phyloP scores from a whole-genome alignment of 2,113 vertebrate genomes.

The Heliornis fulica region DNA sequence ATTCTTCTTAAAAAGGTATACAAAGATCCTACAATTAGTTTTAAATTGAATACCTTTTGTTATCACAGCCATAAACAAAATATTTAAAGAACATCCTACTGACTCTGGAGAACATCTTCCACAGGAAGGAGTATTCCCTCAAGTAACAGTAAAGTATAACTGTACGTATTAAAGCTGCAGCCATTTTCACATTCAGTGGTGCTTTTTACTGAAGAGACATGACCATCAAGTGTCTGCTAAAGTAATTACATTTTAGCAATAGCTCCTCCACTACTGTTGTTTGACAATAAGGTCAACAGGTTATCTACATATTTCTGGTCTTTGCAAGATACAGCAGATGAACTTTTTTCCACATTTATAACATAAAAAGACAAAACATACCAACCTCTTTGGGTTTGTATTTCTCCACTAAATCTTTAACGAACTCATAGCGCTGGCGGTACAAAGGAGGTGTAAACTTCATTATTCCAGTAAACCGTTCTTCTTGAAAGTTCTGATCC shows the following conservation, averaged over 20 bases:
- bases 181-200: not conserved
- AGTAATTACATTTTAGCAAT: not conserved
- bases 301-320: not conserved
- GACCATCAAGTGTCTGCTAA: not conserved
- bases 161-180: not conserved
- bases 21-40: not conserved
- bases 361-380: not conserved
- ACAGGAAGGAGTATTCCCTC: not conserved
- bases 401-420: conserved; percentile 81
- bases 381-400: conserved; percentile 85
- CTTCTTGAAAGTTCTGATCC: conserved; percentile 31
- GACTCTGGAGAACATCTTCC: not conserved
- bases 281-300: not conserved
- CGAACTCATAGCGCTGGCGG: conserved; percentile 84
- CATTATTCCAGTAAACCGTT: not conserved
- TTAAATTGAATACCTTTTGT: not conserved
- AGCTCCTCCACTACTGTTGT: not conserved
- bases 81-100: not conserved
- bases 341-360: not conserved
- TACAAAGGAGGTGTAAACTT: conserved; percentile 85
- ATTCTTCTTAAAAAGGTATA: not conserved
- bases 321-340: not conserved
- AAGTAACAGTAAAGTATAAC: not conserved
- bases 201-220: not conserved
- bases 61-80: not conserved